Base-by-base conservation (phyloP, 2,113 vertebrate species). In the Haliaeetus leucogaster region DNA sequence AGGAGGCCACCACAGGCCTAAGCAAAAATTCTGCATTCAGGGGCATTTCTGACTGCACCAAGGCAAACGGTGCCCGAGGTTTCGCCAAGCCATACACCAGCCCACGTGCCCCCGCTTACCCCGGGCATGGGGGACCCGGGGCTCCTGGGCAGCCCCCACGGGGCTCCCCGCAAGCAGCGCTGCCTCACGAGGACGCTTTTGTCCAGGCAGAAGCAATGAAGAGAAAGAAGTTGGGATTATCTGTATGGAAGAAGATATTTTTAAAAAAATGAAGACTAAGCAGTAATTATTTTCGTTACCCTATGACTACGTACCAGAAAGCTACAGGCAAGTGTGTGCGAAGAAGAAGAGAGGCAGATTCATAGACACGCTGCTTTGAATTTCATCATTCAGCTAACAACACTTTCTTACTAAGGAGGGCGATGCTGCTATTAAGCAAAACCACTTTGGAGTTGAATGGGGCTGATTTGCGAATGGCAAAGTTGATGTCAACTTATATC, bases 401-500 rank as follows among this genome's bases (percentile, higher is more conserved):
- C 76, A 68, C 82, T 90, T 70, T 68, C 96, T 66, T 61, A 47
- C 96, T 52, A 29, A 53, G 90, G 78, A 95, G 72, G 59, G 71
- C 10, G 38, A 95, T n/a, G 95, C 93, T 91, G 89, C 95, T 77
- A 23, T 89, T 70, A 89, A 87, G 86, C 82, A 61, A 40, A 74
- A 81, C 17, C 95, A 62, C 94, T 93, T 0, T 0, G 96, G 67
- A 93, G 97, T 15, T 82, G 85, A 95, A 96, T 34, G 89, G 96
- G 95, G 94, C 95, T 93, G 96, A 95, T 97, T 94, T 77, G 84
- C 82, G 40, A 89, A 91, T 73, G 90, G 96, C 93, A 95, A 97
- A 97, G 96, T 95, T 94, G 93, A 96, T 95, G 97, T 97, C 97
- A 98, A 96, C 92, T 86, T 34, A 48, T 59, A 97, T 94, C 86